A percentile compares a stretch with the other conserved stretches of the same genome.
Evolutionary conservation across 2,113 vertebrate species (phyloP).

Genomic region (Columba janthina): DNA sequence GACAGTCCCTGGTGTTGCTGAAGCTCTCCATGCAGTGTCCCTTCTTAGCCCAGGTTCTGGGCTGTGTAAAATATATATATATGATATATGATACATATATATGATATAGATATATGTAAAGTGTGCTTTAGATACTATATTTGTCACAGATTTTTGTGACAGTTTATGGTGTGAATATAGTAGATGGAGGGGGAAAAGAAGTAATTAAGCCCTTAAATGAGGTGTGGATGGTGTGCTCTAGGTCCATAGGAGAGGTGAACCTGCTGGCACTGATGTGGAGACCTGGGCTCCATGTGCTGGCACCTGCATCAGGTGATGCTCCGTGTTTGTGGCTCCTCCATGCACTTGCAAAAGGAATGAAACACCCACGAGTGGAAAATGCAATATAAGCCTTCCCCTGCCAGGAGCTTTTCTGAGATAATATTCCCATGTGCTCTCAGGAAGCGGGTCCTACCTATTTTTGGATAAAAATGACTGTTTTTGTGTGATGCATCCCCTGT

Average conservation of each 20-base stretch:
- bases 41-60: neutral
- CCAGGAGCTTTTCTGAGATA: neutral
- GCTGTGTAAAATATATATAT: neutral
- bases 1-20: neutral
- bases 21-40: neutral
- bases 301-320: neutral
- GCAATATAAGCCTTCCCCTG: neutral
- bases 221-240: no score
- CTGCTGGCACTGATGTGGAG: neutral
- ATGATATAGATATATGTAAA: fast-evolving
- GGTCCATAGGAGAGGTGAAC: neutral
- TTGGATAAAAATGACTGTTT: neutral
- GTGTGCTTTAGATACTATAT: neutral
- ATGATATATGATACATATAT: neutral
- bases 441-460: neutral
- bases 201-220: neutral
- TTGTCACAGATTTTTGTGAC: neutral
- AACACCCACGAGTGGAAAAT: neutral
- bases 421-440: neutral
- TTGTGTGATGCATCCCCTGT: neutral
- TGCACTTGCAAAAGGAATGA: neutral
- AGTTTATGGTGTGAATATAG: neutral
- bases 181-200: neutral
- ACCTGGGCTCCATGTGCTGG: fast-evolving
- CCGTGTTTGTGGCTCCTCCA: fast-evolving